phyloP scores from a whole-genome alignment of 2,888 invertebrate species.

The Xestia xanthographa region DNA sequence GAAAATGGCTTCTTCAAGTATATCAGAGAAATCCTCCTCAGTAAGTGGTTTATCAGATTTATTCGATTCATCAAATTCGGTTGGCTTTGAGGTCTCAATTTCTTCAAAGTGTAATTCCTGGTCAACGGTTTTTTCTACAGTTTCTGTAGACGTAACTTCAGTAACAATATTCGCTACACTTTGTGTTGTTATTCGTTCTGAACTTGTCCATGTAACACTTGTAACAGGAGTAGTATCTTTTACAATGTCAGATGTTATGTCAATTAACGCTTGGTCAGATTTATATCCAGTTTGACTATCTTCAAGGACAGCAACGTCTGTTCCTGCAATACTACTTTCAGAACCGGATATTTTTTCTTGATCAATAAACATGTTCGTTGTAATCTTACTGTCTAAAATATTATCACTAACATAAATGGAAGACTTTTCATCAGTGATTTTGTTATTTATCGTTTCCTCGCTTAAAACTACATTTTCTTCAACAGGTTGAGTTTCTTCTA shows the following conservation, averaged over 20 bases:
- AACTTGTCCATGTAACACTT: constrained; percentile 12
- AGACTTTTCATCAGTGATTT: constrained; percentile 76
- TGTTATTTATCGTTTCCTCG: constrained; percentile 69
- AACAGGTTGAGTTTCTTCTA: constrained; percentile 74
- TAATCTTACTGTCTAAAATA: constrained; percentile 55
- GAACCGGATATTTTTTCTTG: constrained; percentile 37
- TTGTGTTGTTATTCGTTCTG: constrained; percentile 17
- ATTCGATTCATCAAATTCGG: constrained; percentile 13
- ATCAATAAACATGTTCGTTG: constrained; percentile 30
- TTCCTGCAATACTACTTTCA: constrained; percentile 11
- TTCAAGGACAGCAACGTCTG: not conserved
- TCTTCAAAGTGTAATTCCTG: constrained; percentile 2
- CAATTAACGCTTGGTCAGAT: not conserved
- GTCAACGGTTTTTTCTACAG: constrained; percentile 20
- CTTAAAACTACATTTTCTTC: constrained; percentile 64
- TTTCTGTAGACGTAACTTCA: constrained; percentile 5
- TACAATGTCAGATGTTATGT: not conserved
- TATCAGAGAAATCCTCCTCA: constrained; percentile 72
- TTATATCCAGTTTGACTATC: constrained; percentile 1
- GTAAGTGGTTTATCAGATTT: constrained; percentile 38
- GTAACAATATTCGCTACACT: constrained; percentile 24
- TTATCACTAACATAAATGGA: constrained; percentile 69
- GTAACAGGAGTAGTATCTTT: constrained; percentile 1
- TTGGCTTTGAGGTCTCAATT: not conserved
- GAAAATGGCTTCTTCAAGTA: constrained; percentile 90